Percentiles rank a stretch among this genome's conserved stretches.
Evolutionary conservation across 2,113 vertebrate genomes (phyloP).

Genomic region (Cyanistes caeruleus): DNA sequence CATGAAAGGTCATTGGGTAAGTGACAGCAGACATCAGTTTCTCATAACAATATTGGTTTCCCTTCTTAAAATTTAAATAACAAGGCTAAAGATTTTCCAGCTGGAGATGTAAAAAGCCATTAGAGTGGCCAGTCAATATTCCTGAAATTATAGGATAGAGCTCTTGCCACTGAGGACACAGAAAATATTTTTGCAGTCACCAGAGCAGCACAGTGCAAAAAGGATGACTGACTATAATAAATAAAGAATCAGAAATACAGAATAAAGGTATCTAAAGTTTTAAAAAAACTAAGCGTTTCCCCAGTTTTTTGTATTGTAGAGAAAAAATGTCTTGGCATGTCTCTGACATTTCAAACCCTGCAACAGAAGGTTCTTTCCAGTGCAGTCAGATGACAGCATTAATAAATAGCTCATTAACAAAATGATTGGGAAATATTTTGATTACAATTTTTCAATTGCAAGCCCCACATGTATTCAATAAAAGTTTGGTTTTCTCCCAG

Average conservation of each 20-base stretch:
- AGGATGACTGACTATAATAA: background rate
- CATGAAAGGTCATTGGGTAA: slow-evolving; percentile 23
- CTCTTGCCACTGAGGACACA: background rate
- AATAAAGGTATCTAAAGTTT: background rate
- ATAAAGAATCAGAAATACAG: background rate
- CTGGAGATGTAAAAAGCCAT: slow-evolving; percentile 45
- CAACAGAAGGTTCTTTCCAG: slow-evolving; percentile 1
- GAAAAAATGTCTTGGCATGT: background rate
- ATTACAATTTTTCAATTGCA: background rate
- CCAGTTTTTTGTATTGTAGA: background rate
- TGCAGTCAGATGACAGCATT: background rate
- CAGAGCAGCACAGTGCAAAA: background rate
- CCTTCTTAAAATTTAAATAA: slow-evolving; percentile 61
- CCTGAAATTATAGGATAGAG: slow-evolving; percentile 40
- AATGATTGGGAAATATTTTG: background rate
- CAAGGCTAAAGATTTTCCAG: slow-evolving; percentile 32
- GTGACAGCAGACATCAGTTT: slow-evolving; percentile 39
- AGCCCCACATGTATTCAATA: background rate
- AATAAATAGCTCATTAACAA: background rate
- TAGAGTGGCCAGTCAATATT: slow-evolving; percentile 35
- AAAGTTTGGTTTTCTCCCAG: background rate
- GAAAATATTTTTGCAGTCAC: background rate
- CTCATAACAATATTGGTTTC: slow-evolving; percentile 40
- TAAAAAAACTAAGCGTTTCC: background rate
- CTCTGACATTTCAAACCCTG: background rate